Conservation (phyloP, 2,888 invertebrate species). For the Leucania comma region DNA sequence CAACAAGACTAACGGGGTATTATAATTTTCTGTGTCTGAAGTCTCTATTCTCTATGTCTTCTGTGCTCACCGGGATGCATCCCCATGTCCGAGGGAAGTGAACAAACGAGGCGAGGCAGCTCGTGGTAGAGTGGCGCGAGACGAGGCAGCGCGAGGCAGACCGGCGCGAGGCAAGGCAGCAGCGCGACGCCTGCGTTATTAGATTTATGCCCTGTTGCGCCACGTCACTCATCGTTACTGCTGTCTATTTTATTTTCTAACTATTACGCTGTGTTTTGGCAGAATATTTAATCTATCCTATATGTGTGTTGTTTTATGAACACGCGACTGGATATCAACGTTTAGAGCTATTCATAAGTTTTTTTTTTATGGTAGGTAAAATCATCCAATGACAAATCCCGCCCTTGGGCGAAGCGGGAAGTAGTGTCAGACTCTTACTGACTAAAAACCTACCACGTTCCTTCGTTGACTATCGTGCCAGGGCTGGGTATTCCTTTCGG, state of each 20-base stretch:
- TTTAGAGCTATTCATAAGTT: not conserved
- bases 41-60: not conserved
- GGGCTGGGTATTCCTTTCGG: too few species aligned
- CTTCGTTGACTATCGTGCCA: too few species aligned
- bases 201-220: constrained; percentile 30
- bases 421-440: too few species aligned
- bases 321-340: not conserved
- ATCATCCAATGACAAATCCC: too few species aligned
- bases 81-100: not conserved
- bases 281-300: not conserved
- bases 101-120: not conserved
- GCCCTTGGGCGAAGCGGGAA: too few species aligned
- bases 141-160: not conserved
- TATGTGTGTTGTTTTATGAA: not conserved
- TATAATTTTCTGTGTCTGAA: not conserved
- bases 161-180: constrained; percentile 3
- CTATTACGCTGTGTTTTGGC: not conserved
- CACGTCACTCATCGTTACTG: constrained; percentile 37
- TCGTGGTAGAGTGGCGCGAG: not conserved
- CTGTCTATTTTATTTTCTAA: constrained; percentile 20
- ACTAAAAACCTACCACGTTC: too few species aligned
- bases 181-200: constrained; percentile 40
- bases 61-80: not conserved
- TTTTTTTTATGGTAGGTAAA: too few species aligned
- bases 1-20: not conserved